phyloP scores from a whole-genome alignment of 2,113 vertebrate species.

The Albula goreensis region DNA sequence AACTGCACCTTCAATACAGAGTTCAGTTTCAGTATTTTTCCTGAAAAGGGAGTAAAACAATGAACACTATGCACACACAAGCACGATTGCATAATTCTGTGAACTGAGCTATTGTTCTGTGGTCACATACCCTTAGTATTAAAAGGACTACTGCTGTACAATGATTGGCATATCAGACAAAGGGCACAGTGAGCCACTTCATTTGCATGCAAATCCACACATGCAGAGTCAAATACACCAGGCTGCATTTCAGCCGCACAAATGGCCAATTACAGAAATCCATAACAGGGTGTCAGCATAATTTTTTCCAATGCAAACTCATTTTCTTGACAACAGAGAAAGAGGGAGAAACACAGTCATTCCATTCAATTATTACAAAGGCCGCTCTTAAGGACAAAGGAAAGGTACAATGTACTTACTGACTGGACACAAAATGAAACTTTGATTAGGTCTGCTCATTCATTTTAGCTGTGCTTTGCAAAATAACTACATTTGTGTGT shows the following conservation, averaged over 20 bases:
- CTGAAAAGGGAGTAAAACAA: not conserved
- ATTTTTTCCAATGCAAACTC: slow-evolving; percentile 9
- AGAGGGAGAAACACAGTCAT: not conserved
- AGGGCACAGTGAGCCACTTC: slow-evolving; percentile 11
- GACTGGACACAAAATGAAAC: not conserved
- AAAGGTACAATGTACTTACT: not conserved
- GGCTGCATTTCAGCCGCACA: not conserved
- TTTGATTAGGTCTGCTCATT: not conserved
- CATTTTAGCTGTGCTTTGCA: not conserved
- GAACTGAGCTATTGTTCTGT: not conserved
- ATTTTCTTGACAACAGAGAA: not conserved
- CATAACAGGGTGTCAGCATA: slow-evolving; percentile 5
- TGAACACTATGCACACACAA: not conserved
- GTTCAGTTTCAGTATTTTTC: not conserved
- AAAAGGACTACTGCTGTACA: slow-evolving; percentile 4
- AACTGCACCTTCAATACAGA: not conserved
- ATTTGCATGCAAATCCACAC: slow-evolving; percentile 19
- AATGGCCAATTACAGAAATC: slow-evolving; percentile 15
- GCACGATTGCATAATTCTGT: not conserved
- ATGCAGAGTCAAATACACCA: slow-evolving; percentile 3
- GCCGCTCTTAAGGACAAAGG: not conserved
- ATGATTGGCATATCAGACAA: not conserved
- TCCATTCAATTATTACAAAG: not conserved
- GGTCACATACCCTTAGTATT: not conserved
- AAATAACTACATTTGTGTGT: not conserved